Percentiles rank a stretch among this genome's conserved stretches.
These are phyloP conservation scores for Cassiopea andromeda DNA, from an alignment of 30 jellyfish, hydroid and myxozoan species.

Conservation along the genomic window DNA sequence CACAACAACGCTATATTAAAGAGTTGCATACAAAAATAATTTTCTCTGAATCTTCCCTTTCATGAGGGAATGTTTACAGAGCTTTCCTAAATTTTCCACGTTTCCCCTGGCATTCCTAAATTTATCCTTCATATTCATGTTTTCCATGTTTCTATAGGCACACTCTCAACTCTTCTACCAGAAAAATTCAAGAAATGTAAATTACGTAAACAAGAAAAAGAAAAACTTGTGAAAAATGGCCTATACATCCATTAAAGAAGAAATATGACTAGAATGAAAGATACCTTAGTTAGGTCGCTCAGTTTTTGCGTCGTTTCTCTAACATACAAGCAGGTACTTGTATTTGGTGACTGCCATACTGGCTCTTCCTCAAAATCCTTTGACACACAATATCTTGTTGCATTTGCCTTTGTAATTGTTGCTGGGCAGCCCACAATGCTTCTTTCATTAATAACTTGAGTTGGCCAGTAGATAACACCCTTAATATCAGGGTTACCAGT, in stretches of 20 bases:
- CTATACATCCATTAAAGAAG: not conserved
- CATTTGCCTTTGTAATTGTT: constrained; percentile 1
- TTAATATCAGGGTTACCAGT: constrained; percentile 37
- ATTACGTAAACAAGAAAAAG: not conserved
- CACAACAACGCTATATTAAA: no score
- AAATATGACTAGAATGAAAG: not conserved
- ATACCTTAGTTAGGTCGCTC: constrained; percentile 16
- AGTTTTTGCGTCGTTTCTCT: constrained; percentile 35
- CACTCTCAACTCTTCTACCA: no score
- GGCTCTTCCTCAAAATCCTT: constrained; percentile 41
- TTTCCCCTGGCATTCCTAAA: no score
- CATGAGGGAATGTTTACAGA: no score
- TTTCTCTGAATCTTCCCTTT: no score
- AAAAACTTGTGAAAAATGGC: not conserved
- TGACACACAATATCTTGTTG: constrained; percentile 34
- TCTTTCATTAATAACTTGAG: not conserved
- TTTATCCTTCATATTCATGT: no score
- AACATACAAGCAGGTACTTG: constrained; percentile 25
- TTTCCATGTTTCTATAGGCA: no score
- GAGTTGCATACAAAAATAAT: no score
- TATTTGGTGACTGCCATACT: constrained; percentile 19
- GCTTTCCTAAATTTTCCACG: no score
- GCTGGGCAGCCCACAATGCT: constrained; percentile 17
- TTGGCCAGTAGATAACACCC: constrained; percentile 39
- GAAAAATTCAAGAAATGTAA: no score